Base-by-base conservation (phyloP, 2,797 vertebrate genomes). In the Esox lucius region DNA sequence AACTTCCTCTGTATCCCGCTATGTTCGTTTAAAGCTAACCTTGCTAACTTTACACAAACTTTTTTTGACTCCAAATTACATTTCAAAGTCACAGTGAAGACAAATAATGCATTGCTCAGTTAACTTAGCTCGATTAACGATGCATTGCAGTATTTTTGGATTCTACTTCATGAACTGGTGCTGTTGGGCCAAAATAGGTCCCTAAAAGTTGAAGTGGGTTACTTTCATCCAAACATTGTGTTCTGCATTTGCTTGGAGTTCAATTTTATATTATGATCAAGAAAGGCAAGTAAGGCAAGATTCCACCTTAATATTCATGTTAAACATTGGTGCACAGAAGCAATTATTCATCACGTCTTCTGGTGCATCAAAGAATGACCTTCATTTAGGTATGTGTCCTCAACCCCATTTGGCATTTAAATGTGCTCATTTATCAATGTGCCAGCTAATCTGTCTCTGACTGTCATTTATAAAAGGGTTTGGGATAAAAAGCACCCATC, bases 341-440 rank as follows among this genome's bases (percentile, higher is more conserved):
- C 78, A 83, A 85, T 85, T 80, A 80, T 77, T 70, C 70, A 7
- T 59, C 13, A 5, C 17, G 62, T 16, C 56, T 73, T 71, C 66
- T 48, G 65, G 59, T 31, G 77, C 69, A 64, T 73, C 59, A 28
- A 72, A 28, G 26, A 77, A 56, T 75, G 79, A 83, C 80, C 78
- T 83, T 82, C 76, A 83, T 74, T 69, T 81, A 64, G 4, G n/a
- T 59, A 66, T 48, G 70, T 33, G 19, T 76, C 79, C 73, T 69
- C 46, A 65, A 75, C 39, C 65, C 76, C 78, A 85, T 84, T 83
- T 79, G 68, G 76, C 77, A 80, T 86, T 81, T 83, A 80, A 84
- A 86, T 78, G 71, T 56, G 61, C 35, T 61, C 81, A 79, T 86
- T 83, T 79, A 79, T 85, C 81, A 81, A 68, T 4, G 22, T 65